Evolutionary conservation across 2,888 invertebrate genomes (phyloP).

Genomic region (Caenorhabditis imperialis): DNA sequence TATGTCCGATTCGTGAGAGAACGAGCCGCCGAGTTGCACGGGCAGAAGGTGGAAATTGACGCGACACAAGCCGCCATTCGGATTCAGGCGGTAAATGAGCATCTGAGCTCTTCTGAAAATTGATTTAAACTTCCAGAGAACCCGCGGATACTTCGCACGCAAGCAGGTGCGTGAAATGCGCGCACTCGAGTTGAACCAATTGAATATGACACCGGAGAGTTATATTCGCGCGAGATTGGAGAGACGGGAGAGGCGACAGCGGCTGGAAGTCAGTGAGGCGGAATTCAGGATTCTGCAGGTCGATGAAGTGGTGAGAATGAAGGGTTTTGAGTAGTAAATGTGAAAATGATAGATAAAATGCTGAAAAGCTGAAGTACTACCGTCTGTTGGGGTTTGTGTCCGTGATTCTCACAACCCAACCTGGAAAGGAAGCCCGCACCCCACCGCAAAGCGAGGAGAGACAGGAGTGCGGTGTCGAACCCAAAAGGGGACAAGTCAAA

Average conservation of each 20-base stretch:
- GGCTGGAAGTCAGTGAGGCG: neutral
- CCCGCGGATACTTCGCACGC: constrained; percentile 68
- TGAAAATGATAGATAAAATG: no score
- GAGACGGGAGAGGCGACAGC: constrained; percentile 21
- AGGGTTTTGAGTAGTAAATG: no score
- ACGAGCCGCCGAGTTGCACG: constrained; percentile 68
- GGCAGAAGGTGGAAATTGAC: constrained; percentile 61
- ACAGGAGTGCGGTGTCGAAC: no score
- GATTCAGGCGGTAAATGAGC: constrained; percentile 67
- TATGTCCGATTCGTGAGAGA: constrained; percentile 71
- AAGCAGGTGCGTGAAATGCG: constrained; percentile 65
- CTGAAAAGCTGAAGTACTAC: no score
- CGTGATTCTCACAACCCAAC: no score
- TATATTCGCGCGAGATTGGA: constrained; percentile 41
- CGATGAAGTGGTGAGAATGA: constrained; percentile 25
- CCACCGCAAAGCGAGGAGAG: no score
- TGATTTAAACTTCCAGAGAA: constrained; percentile 64
- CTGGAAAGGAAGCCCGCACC: no score
- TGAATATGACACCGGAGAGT: constrained; percentile 60
- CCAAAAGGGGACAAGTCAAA: no score
- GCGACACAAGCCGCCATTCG: constrained; percentile 67
- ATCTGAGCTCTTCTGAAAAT: no score
- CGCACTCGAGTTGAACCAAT: constrained; percentile 54
- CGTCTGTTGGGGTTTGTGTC: no score
- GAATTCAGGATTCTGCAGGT: constrained; percentile 20